A percentile compares a stretch with the other conserved stretches of the same genome.
Evolutionary conservation across 92 coral and sea anemone genomes (phyloP).

Genomic region (Porites lobata): DNA sequence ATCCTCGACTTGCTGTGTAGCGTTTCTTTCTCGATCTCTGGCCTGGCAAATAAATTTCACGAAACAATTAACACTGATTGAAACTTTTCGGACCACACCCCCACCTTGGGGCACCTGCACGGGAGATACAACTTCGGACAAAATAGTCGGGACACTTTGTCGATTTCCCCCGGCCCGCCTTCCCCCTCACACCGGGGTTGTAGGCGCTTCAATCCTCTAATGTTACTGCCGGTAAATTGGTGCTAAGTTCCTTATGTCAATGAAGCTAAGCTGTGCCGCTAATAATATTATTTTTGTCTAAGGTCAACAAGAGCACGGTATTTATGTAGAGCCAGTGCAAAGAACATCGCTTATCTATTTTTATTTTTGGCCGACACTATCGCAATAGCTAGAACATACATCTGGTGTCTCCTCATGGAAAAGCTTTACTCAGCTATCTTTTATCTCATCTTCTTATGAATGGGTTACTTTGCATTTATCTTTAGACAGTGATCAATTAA

Average conservation of each 20-base stretch:
- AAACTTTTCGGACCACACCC: too few species aligned
- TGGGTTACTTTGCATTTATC: background rate
- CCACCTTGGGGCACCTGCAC: too few species aligned
- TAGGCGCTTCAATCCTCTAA: too few species aligned
- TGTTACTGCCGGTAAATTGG: too few species aligned
- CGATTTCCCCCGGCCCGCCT: too few species aligned
- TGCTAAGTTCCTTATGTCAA: too few species aligned
- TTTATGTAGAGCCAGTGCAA: background rate
- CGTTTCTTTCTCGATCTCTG: constrained; percentile 44
- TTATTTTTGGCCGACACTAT: background rate
- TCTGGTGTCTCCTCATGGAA: background rate
- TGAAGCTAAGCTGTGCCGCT: too few species aligned
- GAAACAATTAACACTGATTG: too few species aligned
- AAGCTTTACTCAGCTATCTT: constrained; percentile 8
- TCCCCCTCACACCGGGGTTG: too few species aligned
- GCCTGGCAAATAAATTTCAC: constrained; percentile 10
- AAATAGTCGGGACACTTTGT: too few species aligned
- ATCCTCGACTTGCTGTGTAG: constrained; percentile 59
- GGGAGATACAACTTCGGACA: too few species aligned
- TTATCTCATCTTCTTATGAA: constrained; percentile 11
- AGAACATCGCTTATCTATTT: background rate
- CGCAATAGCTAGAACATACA: background rate
- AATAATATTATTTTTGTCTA: too few species aligned
- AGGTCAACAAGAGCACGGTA: background rate
- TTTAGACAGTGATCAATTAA: background rate